Evolutionary conservation across 2,113 vertebrate species (phyloP), one percentile per base, ranked within the genome.

Genomic region (Syngnathus floridae): DNA sequence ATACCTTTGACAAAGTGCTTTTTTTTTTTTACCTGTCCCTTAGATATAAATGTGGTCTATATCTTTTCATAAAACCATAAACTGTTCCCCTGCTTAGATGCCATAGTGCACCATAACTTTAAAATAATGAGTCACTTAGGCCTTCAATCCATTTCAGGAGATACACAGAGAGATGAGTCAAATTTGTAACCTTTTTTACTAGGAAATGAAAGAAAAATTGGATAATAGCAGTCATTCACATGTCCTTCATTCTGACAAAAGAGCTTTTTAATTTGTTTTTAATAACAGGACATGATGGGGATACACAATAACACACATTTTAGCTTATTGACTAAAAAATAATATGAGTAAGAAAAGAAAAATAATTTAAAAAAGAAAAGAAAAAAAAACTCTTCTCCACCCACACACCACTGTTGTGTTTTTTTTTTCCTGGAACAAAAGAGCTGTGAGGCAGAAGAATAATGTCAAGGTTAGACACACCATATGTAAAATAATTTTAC

Each of bases 401-500:
- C 26, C 26, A 31, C 26, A 31, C 26, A 31, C 26, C 26, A 31
- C 26, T 31, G 26, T 26, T 26, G 26, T 22, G 22, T 71, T 36
- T 59, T 67, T 59, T 17, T 48, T 72, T 73, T 65, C 67, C 11
- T 35, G 0, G 17, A 4, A 43, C 35, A 59, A 74, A 56, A 57
- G 13, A 54, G 52, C 57, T 46, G 61, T 59, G 55, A 67, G 71
- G 40, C 64, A 74, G 56, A 7, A 4, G 49, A 66, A 22, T 48
- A 56, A 11, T 62, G 60, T 73, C 81, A 86, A 83, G 79, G 80
- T 83, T 78, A 78, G 65, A n/a, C 38, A 21, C 66, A 57, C 60
- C 57, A 36, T 56, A 72, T 82, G 74, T 78, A 67, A 69, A 77
- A 64, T 69, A 8, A 62, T 74, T 79, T 74, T 60, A 65, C 55